These are phyloP conservation scores for Psilanteris sp. DNA, from an alignment of 1,140 invertebrate species.

Conservation along the genomic window DNA sequence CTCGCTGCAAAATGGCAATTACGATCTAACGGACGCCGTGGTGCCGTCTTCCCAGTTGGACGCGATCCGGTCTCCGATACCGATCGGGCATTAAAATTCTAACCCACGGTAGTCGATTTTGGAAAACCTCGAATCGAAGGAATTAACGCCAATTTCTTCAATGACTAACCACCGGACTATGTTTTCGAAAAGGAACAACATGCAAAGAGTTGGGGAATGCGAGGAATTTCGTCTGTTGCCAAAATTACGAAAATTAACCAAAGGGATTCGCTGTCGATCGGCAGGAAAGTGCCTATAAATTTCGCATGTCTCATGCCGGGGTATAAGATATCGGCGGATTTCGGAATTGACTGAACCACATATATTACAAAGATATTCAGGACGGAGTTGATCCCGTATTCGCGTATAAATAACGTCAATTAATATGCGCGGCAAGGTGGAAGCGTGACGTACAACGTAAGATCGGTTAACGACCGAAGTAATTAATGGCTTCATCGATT, in stretches of 20 bases:
- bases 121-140: not conserved
- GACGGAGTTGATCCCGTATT: slow-evolving; percentile 37
- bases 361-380: slow-evolving; percentile 62
- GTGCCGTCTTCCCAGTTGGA: too few relatives aligned
- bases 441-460: slow-evolving; percentile 60
- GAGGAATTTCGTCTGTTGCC: slow-evolving; percentile 51
- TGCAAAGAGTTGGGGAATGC: slow-evolving; percentile 33
- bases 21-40: too few relatives aligned
- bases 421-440: slow-evolving; percentile 62
- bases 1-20: too few relatives aligned
- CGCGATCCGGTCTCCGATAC: too few relatives aligned
- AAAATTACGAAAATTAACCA: slow-evolving; percentile 61
- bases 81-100: too few relatives aligned
- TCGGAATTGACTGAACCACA: slow-evolving; percentile 58
- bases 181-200: slow-evolving; percentile 14
- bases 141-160: not conserved
- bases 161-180: slow-evolving; percentile 17
- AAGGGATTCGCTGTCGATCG: slow-evolving; percentile 53
- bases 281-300: slow-evolving; percentile 57
- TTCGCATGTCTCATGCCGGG: slow-evolving; percentile 45
- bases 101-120: too few relatives aligned
- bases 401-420: slow-evolving; percentile 64
- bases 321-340: slow-evolving; percentile 55
- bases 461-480: slow-evolving; percentile 60
- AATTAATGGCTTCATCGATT: slow-evolving; percentile 64